phyloP scores from a whole-genome alignment of 1,140 invertebrate genomes.

The Pogonus chalceus region DNA sequence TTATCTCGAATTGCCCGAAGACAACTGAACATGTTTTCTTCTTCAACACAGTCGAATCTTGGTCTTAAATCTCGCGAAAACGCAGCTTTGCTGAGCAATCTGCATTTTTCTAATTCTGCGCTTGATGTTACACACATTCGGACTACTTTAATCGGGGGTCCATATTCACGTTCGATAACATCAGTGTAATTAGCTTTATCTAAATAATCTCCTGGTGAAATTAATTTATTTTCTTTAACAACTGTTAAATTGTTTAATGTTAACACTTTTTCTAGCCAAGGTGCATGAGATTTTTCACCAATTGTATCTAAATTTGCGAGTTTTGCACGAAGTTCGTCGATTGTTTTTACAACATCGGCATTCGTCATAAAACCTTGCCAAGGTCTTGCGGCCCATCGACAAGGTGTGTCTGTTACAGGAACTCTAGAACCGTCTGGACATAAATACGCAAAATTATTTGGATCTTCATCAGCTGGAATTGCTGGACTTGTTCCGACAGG shows the following conservation, averaged over 20 bases:
- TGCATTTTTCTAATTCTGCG: constrained; percentile 54
- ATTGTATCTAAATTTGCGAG: constrained; percentile 34
- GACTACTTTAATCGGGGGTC: constrained; percentile 39
- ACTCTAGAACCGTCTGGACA: constrained; percentile 70
- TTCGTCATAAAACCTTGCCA: constrained; percentile 66
- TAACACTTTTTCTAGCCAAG: constrained; percentile 42
- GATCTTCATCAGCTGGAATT: constrained; percentile 39
- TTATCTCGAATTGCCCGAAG: constrained; percentile 52
- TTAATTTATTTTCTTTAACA: constrained; percentile 49
- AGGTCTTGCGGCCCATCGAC: constrained; percentile 68
- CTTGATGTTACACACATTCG: constrained; percentile 54
- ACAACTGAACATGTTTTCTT: constrained; percentile 47
- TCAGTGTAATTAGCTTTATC: constrained; percentile 62
- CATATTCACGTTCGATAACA: constrained; percentile 64
- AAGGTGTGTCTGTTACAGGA: constrained; percentile 54
- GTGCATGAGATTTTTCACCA: constrained; percentile 36
- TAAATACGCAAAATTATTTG: constrained; percentile 57
- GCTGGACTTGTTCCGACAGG: constrained; percentile 46
- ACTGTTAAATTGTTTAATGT: constrained; percentile 43
- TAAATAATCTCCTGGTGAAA: constrained; percentile 52
- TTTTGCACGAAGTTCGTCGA: constrained; percentile 32
- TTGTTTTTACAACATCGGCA: constrained; percentile 42
- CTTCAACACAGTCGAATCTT: constrained; percentile 51
- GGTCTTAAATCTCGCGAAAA: constrained; percentile 64
- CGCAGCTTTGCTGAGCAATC: constrained; percentile 51